Base-by-base conservation (phyloP, 1,140 invertebrate genomes). In the Hyles euphorbiae region DNA sequence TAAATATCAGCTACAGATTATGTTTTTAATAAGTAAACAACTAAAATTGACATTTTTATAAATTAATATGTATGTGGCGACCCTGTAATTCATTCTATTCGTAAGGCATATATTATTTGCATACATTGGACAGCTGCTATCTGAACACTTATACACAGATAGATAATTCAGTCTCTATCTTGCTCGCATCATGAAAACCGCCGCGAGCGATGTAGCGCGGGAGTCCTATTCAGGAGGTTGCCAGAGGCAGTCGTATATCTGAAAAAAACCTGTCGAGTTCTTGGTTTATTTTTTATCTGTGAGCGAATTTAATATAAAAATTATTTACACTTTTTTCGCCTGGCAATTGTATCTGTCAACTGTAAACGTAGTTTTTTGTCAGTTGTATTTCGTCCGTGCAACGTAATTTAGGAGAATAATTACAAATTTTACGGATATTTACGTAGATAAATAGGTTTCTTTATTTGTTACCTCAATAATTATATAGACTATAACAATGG, bases 401-500 rank as follows among this genome's bases (percentile, higher is more conserved):
- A 40, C 8, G 36, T 5, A 40, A 40, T 5, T 5, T 5, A 40
- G 36, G 36, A 40, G 8, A 2, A 5, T 40, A 8, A 5, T 40
- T 40, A 40, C 5, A 40, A 40, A 40, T 40, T 40, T 8, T 40
- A 40, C 22, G 22, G 36, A 40, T 5, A 40, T 40, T 8, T 40
- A 40, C 36, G 36, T 40, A 8, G 1, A 40, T 5, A 40, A 40
- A 40, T 5, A 5, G 4, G 8, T 5, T 5, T 5, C 36, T 5
- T 40, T 40, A 40, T 40, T 40, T 40, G 8, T 40, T 22, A 22
- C 22, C 22, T 5, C 36, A 40, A 5, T 40, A 5, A 40, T 40
- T 40, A 40, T 8, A 40, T 40, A 22, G 22, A 40, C 36, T 40
- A 40, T 40, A 40, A 78, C 53, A 74, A 89, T 90, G 89, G 89